phyloP scores from a whole-genome alignment of 2,797 vertebrate species.

The Cygnus olor region DNA sequence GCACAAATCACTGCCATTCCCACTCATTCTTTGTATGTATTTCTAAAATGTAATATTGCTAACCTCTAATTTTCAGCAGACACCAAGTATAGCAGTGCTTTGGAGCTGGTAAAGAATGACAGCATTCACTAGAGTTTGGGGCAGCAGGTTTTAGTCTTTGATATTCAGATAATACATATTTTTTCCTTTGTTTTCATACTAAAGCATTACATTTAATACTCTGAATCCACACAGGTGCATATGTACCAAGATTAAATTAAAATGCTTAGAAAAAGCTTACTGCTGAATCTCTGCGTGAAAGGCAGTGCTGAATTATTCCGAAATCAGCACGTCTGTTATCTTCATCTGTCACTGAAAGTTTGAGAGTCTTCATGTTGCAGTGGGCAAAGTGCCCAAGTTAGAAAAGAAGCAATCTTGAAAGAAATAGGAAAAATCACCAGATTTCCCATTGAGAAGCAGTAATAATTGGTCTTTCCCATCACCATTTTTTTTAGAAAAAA shows the following conservation, averaged over 20 bases:
- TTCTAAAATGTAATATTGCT: not conserved
- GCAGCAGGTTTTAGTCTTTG: not conserved
- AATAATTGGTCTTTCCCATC: not conserved
- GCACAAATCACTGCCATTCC: not conserved
- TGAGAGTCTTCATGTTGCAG: not conserved
- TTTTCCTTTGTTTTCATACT: not conserved
- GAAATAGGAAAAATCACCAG: not conserved
- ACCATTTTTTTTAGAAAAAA: fast-evolving
- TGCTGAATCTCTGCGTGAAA: not conserved
- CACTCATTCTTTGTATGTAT: not conserved
- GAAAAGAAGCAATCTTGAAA: not conserved
- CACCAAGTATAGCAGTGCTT: not conserved
- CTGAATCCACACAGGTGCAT: not conserved
- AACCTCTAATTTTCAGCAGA: not conserved
- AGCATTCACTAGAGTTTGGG: not conserved
- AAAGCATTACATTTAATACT: constrained; percentile 23
- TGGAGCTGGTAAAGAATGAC: not conserved
- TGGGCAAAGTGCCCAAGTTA: not conserved
- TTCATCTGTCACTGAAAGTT: constrained; percentile 1
- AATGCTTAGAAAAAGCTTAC: not conserved
- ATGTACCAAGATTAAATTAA: constrained; percentile 15
- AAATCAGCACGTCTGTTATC: not conserved
- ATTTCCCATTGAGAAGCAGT: not conserved
- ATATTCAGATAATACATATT: not conserved
- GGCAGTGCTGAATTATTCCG: not conserved